Evolutionary conservation across 2,113 vertebrate species (phyloP), one percentile per base, ranked within the genome.

Genomic region (Pomatorhinus ruficollis): DNA sequence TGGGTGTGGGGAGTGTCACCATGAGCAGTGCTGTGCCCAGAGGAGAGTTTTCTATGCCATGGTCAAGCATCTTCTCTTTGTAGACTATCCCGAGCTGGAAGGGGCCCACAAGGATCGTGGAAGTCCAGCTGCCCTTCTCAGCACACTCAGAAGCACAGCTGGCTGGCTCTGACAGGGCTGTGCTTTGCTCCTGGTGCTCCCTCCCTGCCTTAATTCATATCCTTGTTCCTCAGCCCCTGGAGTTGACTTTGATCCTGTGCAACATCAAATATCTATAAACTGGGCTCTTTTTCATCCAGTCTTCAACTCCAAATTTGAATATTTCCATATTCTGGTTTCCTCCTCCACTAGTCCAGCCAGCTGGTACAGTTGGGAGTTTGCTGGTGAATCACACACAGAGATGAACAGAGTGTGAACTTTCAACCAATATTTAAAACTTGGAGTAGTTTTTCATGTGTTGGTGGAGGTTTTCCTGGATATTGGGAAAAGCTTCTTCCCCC

Each of bases 21-120:
- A 3, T 61, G 54, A 64, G 44, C 59, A 39, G 8, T 0, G 0
- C 20, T 31, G 21, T 56, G 37, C 37, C 64, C 56, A 49, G 19
- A 30, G 65, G 15, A 37, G 5, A 19, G 15, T 31, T 49, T 23
- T 69, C 10, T 15, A 28, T 37, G 28, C 11, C 16, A 25, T 1
- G 14, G 27, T 2, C 12, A 42, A 9, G 7, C 18, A 23, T 11
- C 21, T 69, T 17, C 33, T 52, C n/a, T 59, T 20, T 40, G 6
- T 10, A 23, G 42, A 27, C 20, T 9, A 74, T 44, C 31, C 37
- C 0, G 1, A 57, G 35, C 19, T 57, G 44, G 59, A 50, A 89
- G 31, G 9, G 22, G 6, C 12, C 37, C 42, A 33, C 27, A 28
- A 11, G 27, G 35, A 28, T 49, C 14, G 6, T 23, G 75, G 40